Base-by-base conservation (phyloP, 1,140 invertebrate species). In the Prorops nasuta region DNA sequence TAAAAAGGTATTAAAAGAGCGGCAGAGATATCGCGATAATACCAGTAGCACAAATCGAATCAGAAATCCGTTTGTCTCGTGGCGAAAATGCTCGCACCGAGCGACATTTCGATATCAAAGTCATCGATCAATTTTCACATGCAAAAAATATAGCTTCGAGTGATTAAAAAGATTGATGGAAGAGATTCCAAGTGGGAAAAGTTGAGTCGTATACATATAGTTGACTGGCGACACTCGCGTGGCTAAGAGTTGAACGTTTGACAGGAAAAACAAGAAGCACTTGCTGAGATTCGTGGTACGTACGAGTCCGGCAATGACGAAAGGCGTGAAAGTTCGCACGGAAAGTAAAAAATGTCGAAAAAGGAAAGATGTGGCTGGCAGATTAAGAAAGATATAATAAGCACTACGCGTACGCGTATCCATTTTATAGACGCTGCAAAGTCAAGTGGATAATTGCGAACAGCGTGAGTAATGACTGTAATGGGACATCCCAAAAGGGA, bases 241-340 rank as follows among this genome's bases (percentile, higher is more conserved):
- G 36, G 22, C 37, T 37, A 49, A 51, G 32, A 39, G 38, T 24
- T 51, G 42, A 49, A 60, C 44, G n/a, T n/a, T 60, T 60, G 56
- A 56, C 44, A 51, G 37, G 21, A 44, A 42, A n/a, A 59, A 58
- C 45, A 51, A 49, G 42, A 59, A 59, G 59, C 38, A 40, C 12
- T 43, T 10, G 8, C 15, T 18, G 12, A 31, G 28, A 56, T 55
- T 56, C 31, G 44, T 59, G 44, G 55, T 52, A 55, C 14, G 48
- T 44, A 45, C 48, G 41, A 24, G 28, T 19, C 19, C 20, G n/a
- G n/a, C n/a, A n/a, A n/a, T n/a, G n/a, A n/a, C n/a, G 10, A n/a
- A 19, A 41, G 21, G 31, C 36, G 42, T 50, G 40, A 51, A 58
- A 60, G 44, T 48, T 49, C 12, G 21, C 39, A 46, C 42, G 15